A percentile compares a stretch with the other conserved stretches of the same genome.
Evolutionary conservation across 2,888 invertebrate species (phyloP).

Genomic region (Caenorhabditis sp.): DNA sequence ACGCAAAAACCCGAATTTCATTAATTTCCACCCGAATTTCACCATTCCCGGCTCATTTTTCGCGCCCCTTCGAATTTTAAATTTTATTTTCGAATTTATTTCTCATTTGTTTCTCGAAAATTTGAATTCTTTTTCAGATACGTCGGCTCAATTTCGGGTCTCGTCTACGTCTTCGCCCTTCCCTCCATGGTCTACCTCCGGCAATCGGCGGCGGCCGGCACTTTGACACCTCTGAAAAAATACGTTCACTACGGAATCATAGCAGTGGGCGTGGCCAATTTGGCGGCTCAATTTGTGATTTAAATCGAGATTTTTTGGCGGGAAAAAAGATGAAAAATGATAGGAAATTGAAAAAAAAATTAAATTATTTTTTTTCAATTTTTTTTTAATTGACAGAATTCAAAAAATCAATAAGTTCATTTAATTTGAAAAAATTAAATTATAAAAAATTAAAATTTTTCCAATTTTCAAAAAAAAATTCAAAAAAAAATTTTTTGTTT

Average conservation of each 20-base stretch:
- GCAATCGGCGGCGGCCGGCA: conserved; percentile 84
- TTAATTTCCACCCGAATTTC: too few species aligned
- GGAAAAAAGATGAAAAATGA: too few species aligned
- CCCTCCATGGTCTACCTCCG: conserved; percentile 90
- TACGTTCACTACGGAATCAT: conserved; percentile 87
- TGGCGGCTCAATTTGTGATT: conserved; percentile 89
- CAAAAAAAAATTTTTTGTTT: neutral
- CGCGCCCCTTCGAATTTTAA: too few species aligned
- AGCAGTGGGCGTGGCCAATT: conserved; percentile 88
- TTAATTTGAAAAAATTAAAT: too few species aligned
- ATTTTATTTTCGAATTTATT: conserved; percentile 7
- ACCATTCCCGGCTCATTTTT: too few species aligned
- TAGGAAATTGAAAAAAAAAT: conserved; percentile 1
- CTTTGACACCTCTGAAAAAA: conserved; percentile 55
- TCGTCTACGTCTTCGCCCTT: conserved; percentile 91
- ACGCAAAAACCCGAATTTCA: too few species aligned
- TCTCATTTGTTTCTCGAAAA: neutral
- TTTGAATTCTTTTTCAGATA: conserved; percentile 86
- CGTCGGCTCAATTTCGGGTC: conserved; percentile 92
- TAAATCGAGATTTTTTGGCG: too few species aligned
- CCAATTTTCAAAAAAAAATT: too few species aligned
- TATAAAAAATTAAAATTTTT: too few species aligned
- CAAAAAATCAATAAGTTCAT: too few species aligned
- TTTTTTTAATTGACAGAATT: too few species aligned
- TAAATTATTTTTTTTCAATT: conserved; percentile 4